Evolutionary conservation across 2,797 vertebrate species (phyloP), one percentile per base, ranked within the genome.

Genomic region (Glyptemys insculpta): DNA sequence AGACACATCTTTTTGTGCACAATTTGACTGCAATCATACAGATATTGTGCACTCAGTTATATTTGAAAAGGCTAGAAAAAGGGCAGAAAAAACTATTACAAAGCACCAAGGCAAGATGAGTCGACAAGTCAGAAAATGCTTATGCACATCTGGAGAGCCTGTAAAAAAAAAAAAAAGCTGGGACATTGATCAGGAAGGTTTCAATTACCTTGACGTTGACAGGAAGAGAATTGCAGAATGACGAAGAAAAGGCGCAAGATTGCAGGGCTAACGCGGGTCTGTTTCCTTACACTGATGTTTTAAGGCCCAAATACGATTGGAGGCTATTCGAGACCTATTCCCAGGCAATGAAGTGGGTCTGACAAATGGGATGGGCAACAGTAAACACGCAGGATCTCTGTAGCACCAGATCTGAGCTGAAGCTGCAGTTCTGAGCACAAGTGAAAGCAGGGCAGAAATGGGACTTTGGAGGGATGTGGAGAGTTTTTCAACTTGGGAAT

Each of bases 91-190:
- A 90, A 80, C 23, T 62, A 44, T 29, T 90, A 34, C 84, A 91
- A 82, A 21, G 8, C 56, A 57, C 37, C 19, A 47, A 90, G 90
- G 94, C 68, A 59, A 81, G 89, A 54, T 9, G 80, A 89, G 92
- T 37, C 85, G 93, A 84, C 74, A 88, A 85, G 95, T 89, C 83
- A 81, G 90, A 49, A 85, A 88, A 88, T 3, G 74, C 68, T 6
- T 8, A 0, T 21, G 83, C 76, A 54, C 92, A 96, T 90, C 94
- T 95, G 96, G 95, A 94, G 91, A 92, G 27, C 68, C 74, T 89
- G 68, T 53, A 53, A 79, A 81, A n/a, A 68, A 56, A 15, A 87
- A 65, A 53, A 54, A 89, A 88, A 86, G 21, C 79, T 34, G 65
- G 29, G 41, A 6, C 29, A 27, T 49, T 83, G 86, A 54, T 88